Conservation (phyloP, 2,113 vertebrate species). For the Melanotaenia duboulayi region DNA sequence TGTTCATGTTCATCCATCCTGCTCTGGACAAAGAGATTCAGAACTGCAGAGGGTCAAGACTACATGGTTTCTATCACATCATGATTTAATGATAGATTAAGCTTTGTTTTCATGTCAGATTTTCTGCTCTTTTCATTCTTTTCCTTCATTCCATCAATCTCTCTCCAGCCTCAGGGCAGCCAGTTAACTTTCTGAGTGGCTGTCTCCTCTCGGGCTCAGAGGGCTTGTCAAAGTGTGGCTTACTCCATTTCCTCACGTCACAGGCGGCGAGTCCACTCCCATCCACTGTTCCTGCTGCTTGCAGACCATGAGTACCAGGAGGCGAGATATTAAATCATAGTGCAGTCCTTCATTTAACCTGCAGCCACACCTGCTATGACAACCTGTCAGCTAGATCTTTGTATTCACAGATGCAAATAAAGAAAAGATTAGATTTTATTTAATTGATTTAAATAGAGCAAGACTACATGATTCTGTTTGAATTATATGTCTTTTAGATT, state of each 20-base stretch:
- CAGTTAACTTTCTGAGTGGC: slow-evolving; percentile 58
- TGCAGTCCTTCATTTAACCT: slow-evolving; percentile 1
- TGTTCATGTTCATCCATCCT: background rate
- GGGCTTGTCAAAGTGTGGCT: slow-evolving; percentile 67
- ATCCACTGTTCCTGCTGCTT: slow-evolving; percentile 9
- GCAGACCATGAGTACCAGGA: slow-evolving; percentile 23
- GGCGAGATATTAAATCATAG: slow-evolving; percentile 56
- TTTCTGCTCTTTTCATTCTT: background rate
- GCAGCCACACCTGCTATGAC: background rate
- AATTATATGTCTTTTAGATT: background rate
- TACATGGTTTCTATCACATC: background rate
- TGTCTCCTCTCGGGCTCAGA: slow-evolving; percentile 68
- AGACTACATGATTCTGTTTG: background rate
- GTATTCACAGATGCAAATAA: background rate
- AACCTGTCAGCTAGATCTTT: slow-evolving; percentile 31
- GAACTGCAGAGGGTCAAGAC: background rate
- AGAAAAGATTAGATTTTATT: background rate
- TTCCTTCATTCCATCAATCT: background rate
- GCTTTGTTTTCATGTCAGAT: slow-evolving; percentile 25
- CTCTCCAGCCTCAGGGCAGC: slow-evolving; percentile 46
- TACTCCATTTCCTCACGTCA: slow-evolving; percentile 44
- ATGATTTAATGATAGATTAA: slow-evolving; percentile 13
- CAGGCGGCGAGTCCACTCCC: slow-evolving; percentile 48
- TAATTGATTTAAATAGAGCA: background rate
- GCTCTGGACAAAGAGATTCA: background rate